A percentile compares a stretch with the other conserved stretches of the same genome.
Evolutionary conservation across 2,888 invertebrate genomes (phyloP).

Genomic region (Hydriomena furcata): DNA sequence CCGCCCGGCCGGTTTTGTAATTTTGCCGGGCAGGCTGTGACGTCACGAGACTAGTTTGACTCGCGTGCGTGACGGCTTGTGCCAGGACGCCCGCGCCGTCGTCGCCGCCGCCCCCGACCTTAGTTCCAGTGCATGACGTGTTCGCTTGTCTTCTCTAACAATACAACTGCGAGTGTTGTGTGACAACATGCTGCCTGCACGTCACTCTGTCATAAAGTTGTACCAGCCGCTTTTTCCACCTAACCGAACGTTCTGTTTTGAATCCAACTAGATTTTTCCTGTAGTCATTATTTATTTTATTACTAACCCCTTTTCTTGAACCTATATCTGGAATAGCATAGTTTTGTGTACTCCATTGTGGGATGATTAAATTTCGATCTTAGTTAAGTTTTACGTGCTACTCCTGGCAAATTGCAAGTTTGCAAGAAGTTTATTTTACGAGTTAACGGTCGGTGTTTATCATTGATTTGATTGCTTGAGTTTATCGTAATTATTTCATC

Average conservation of each 20-base stretch:
- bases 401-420: too few relatives aligned
- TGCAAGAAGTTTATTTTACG: too few relatives aligned
- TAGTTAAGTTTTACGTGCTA: too few relatives aligned
- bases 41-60: conserved; percentile 82
- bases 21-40: conserved; percentile 79
- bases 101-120: conserved; percentile 72
- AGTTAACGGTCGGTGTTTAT: too few relatives aligned
- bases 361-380: too few relatives aligned
- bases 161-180: conserved; percentile 40
- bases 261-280: conserved; percentile 19
- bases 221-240: conserved; percentile 6
- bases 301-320: too few relatives aligned
- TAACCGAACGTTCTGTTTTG: conserved; percentile 15
- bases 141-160: conserved; percentile 57
- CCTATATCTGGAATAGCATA: too few relatives aligned
- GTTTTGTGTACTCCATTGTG: too few relatives aligned
- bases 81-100: conserved; percentile 68
- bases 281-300: too few relatives aligned
- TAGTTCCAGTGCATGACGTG: conserved; percentile 74
- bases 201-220: conserved; percentile 34
- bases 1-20: conserved; percentile 78
- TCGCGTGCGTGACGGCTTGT: conserved; percentile 76
- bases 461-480: too few relatives aligned
- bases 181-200: conserved; percentile 20
- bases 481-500: too few relatives aligned